Evolutionary conservation across 2,888 invertebrate species (phyloP).

Genomic region (Caprella mutica): DNA sequence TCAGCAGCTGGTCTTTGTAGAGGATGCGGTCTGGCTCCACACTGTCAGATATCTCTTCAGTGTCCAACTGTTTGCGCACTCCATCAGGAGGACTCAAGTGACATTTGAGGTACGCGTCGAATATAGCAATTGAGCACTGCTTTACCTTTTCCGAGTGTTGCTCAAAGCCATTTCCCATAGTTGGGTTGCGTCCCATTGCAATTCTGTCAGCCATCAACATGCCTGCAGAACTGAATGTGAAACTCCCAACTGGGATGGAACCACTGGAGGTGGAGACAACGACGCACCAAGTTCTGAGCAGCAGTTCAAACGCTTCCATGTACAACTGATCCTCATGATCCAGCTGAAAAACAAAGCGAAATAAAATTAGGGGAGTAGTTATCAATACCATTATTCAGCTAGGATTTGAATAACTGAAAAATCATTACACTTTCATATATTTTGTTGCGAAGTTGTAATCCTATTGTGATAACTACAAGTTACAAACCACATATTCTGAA

Average conservation of each 20-base stretch:
- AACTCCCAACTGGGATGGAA: neutral
- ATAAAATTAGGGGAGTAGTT: too few relatives aligned
- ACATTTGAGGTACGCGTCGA: constrained; percentile 66
- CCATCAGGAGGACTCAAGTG: constrained; percentile 74
- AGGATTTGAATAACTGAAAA: too few relatives aligned
- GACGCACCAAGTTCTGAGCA: constrained; percentile 56
- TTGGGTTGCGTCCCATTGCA: too few relatives aligned
- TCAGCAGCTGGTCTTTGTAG: constrained; percentile 60
- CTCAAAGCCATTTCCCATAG: too few relatives aligned
- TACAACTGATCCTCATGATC: constrained; percentile 45
- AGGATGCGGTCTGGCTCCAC: constrained; percentile 56
- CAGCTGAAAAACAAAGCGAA: constrained; percentile 22
- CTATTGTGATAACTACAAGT: too few relatives aligned
- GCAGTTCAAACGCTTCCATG: constrained; percentile 56
- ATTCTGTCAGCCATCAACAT: too few relatives aligned
- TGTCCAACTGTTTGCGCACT: constrained; percentile 42
- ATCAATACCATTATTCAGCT: too few relatives aligned
- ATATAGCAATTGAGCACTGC: constrained; percentile 45
- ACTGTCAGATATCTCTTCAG: constrained; percentile 49
- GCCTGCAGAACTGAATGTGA: too few relatives aligned
- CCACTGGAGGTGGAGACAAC: constrained; percentile 43
- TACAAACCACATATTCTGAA: too few relatives aligned
- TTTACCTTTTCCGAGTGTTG: constrained; percentile 31
- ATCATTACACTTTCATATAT: too few relatives aligned
- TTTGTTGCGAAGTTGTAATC: too few relatives aligned